Percentiles rank a stretch among this genome's conserved stretches.
These are phyloP conservation scores for Philereme vetulata DNA, from an alignment of 2,888 invertebrate species.

Conservation along the genomic window DNA sequence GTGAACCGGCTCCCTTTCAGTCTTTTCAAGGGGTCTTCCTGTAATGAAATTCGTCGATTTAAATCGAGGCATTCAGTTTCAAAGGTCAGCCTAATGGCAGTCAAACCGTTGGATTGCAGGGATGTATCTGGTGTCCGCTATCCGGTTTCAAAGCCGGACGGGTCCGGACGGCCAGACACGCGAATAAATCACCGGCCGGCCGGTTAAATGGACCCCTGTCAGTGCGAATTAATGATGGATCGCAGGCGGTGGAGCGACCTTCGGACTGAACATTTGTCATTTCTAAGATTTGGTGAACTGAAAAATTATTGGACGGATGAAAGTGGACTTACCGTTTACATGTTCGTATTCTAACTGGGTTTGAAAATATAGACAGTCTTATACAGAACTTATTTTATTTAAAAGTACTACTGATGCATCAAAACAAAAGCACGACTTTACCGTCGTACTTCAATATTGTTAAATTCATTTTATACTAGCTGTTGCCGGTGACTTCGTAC, in stretches of 20 bases:
- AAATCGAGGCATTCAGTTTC: conserved; percentile 29
- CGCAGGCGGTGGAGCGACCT: conserved; percentile 36
- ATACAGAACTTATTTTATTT: too few species aligned
- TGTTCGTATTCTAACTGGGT: too few species aligned
- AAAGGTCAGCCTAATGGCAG: conserved; percentile 42
- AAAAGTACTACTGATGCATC: too few species aligned
- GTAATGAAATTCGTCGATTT: conserved; percentile 5
- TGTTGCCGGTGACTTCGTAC: too few species aligned
- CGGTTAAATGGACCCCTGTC: conserved; percentile 46
- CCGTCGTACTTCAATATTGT: too few species aligned
- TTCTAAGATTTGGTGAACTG: conserved; percentile 29
- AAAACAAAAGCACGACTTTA: too few species aligned
- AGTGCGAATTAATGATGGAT: conserved; percentile 48
- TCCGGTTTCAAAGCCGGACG: conserved; percentile 42
- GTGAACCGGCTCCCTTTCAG: background rate
- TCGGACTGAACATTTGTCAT: conserved; percentile 36
- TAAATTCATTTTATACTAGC: too few species aligned
- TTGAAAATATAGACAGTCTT: too few species aligned
- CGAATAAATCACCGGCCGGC: conserved; percentile 48
- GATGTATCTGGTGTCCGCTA: conserved; percentile 26
- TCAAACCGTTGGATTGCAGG: conserved; percentile 32
- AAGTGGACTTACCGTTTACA: conserved; percentile 8
- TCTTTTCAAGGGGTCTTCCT: background rate
- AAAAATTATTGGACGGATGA: conserved; percentile 32
- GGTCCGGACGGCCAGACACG: conserved; percentile 22